Evolutionary conservation across 2,797 vertebrate genomes (phyloP).

Genomic region (Bovichtus variegatus): DNA sequence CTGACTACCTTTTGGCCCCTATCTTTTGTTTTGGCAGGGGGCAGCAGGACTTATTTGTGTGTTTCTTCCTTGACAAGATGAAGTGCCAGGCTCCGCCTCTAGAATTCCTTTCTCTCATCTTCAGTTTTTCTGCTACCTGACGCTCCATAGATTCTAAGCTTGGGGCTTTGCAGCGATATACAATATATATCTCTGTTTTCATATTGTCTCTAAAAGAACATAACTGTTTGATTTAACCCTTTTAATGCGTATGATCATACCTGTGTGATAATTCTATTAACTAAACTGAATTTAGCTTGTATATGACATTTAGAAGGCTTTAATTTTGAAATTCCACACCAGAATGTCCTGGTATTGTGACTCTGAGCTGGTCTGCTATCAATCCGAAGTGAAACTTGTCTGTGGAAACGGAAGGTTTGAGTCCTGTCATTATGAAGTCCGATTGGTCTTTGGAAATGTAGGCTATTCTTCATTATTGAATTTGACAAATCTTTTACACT

Average conservation of each 20-base stretch:
- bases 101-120: constrained; percentile 55
- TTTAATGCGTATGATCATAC: too few relatives aligned
- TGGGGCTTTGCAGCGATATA: neutral
- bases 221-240: too few relatives aligned
- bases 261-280: too few relatives aligned
- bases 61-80: neutral
- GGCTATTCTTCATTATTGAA: too few relatives aligned
- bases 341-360: neutral
- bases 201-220: too few relatives aligned
- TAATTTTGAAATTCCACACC: neutral
- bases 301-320: neutral
- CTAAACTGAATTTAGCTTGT: neutral
- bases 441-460: neutral
- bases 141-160: neutral
- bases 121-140: neutral
- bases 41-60: neutral
- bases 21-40: constrained; percentile 36
- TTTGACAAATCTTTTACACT: too few relatives aligned
- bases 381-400: neutral
- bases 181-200: neutral
- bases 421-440: neutral
- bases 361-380: neutral
- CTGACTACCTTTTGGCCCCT: constrained; percentile 50
- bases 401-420: neutral
- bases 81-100: constrained; percentile 17